Conservation (phyloP, 2,113 vertebrate species). For the Erythrolamprus reginae region DNA sequence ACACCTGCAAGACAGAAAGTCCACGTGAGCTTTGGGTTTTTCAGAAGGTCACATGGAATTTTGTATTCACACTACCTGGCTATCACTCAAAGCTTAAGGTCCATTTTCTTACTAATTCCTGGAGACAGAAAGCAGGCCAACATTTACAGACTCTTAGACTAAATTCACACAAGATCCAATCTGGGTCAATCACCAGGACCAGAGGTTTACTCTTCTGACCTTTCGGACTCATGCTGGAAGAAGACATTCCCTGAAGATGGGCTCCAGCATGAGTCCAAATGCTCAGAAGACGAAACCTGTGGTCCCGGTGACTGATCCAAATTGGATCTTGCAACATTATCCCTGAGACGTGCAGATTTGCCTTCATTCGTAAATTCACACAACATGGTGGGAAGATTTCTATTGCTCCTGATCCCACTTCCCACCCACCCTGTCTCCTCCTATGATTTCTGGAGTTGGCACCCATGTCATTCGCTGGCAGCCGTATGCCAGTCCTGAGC, state of each 20-base stretch:
- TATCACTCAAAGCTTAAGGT: not conserved
- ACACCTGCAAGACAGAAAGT: conserved; percentile 52
- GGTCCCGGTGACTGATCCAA: not conserved
- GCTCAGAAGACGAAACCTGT: not conserved
- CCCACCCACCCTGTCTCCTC: not conserved
- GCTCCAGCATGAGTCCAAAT: not conserved
- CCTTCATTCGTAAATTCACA: not conserved
- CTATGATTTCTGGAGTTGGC: not conserved
- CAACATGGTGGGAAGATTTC: not conserved
- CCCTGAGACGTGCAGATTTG: not conserved
- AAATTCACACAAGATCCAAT: not conserved
- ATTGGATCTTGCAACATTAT: not conserved
- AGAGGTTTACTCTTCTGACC: not conserved
- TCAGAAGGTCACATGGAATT: not conserved
- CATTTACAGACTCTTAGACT: not conserved
- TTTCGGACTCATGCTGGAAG: not conserved
- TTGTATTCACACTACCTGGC: not conserved
- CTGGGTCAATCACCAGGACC: not conserved
- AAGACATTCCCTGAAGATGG: not conserved
- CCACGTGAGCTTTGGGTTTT: accelerated
- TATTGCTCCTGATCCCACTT: not conserved
- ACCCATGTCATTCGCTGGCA: not conserved
- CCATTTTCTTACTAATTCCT: not conserved
- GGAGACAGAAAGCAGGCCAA: not conserved
- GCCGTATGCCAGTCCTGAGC: not conserved